Evolutionary conservation across 2,888 invertebrate species (phyloP), one percentile per base, ranked within the genome.

Genomic region (Patella caerulea): DNA sequence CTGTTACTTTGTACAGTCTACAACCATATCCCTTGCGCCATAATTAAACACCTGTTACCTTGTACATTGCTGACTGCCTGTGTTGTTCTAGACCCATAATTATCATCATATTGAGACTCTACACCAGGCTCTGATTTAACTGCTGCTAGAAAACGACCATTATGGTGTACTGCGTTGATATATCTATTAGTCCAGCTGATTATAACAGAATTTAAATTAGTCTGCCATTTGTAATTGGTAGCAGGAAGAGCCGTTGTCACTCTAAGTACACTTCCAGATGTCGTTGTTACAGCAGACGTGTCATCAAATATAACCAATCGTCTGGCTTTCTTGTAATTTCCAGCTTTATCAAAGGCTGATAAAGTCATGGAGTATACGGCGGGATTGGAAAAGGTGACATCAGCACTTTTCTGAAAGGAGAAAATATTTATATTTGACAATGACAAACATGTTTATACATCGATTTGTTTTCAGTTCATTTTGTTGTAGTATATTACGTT

Each of bases 71-170:
- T 71, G n/a, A 78, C 54, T n/a, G 72, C 74, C 11, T 69, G 69
- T 1, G 56, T 45, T 9, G 78, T 78, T 52, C 79, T 75, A 52
- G 29, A 73, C 12, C 78, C 77, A 14, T 81, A 74, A 69, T 72
- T 55, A 72, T 81, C 81, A 70, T 81, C 81, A 71, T 81, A 81
- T 19, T 19, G 71, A 55, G 56, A 72, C 11, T 65, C 69, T 29
- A 79, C 70, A 19, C 72, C 74, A 17, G 54, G 45, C 17, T 75
- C 71, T 19, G 71, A 14, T 3, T 12, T 75, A 69, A 45, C 19
- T 24, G 19, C 24, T 24, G 65, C 65, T 65, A 65, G 65, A 65
- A 24, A 65, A 24, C 24, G 19, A 65, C 65, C 65, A 65, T 65
- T 65, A 24, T 65, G 65, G 1, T 65, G 65, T 24, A 24, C 14